phyloP scores from a whole-genome alignment of 2,113 vertebrate species.

The Nanger granti region DNA sequence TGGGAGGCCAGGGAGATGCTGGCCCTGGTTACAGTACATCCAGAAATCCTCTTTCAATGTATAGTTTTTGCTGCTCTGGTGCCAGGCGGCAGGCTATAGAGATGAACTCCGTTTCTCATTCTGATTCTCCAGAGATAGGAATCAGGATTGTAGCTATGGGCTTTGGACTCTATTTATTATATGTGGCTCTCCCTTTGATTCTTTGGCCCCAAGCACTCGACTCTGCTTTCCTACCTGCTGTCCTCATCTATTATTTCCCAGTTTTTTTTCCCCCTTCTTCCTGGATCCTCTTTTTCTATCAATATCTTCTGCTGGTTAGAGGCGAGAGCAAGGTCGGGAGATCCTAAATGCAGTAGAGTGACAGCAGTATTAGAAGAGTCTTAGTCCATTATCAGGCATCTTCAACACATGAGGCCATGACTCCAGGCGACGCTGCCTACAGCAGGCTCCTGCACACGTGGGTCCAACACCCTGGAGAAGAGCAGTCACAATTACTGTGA shows the following conservation, averaged over 20 bases:
- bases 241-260: not conserved
- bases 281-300: not conserved
- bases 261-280: not conserved
- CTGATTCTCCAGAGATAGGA: not conserved
- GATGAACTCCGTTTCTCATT: not conserved
- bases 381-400: not conserved
- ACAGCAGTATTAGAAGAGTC: not conserved
- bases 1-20: not conserved
- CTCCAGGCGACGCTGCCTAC: not conserved
- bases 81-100: not conserved
- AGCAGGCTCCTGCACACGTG: not conserved
- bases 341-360: not conserved
- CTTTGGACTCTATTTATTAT: not conserved
- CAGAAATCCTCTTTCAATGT: not conserved
- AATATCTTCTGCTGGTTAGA: not conserved
- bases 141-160: not conserved
- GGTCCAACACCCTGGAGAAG: not conserved
- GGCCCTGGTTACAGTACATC: not conserved
- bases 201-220: not conserved
- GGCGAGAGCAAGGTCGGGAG: not conserved
- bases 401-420: not conserved
- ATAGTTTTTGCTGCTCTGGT: not conserved
- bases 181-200: not conserved
- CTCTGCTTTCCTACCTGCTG: not conserved
- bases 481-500: not conserved